Evolutionary conservation across 1,140 invertebrate genomes (phyloP).

Genomic region (Panagrolaimus sp.): DNA sequence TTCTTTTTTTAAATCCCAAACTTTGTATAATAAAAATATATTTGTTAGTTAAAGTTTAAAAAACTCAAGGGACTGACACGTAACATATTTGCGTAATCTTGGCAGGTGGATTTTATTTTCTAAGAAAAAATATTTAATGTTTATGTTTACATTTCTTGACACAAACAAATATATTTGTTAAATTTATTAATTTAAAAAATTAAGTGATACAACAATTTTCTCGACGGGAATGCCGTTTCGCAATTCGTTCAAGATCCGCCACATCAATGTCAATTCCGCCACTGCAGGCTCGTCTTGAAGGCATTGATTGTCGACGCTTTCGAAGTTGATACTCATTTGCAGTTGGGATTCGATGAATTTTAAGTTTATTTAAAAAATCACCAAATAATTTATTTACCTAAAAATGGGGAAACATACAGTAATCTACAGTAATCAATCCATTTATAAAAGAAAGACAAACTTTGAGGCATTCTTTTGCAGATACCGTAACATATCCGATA

Average conservation of each 20-base stretch:
- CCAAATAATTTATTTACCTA: constrained; percentile 10
- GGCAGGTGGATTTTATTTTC: no score
- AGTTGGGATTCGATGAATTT: not conserved
- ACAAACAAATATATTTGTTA: no score
- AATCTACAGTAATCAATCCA: not conserved
- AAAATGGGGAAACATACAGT: not conserved
- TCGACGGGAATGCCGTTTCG: not conserved
- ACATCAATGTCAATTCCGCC: constrained; percentile 2
- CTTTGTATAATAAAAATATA: no score
- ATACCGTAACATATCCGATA: constrained; percentile 3
- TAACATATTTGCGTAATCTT: no score
- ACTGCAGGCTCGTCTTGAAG: constrained; percentile 34
- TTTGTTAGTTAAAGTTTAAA: no score
- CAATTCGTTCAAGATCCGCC: not conserved
- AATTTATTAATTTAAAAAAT: not conserved
- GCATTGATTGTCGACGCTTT: constrained; percentile 44
- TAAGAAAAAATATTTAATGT: no score
- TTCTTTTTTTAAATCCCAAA: no score
- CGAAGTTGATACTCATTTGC: constrained; percentile 21
- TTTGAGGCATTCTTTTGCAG: not conserved
- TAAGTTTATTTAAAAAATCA: not conserved
- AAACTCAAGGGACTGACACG: no score
- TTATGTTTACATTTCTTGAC: no score
- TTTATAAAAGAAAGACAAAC: not conserved
- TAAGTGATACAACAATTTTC: constrained; percentile 10